phyloP scores from a whole-genome alignment of 2,113 vertebrate species.

The Hemibagrus wyckioides region DNA sequence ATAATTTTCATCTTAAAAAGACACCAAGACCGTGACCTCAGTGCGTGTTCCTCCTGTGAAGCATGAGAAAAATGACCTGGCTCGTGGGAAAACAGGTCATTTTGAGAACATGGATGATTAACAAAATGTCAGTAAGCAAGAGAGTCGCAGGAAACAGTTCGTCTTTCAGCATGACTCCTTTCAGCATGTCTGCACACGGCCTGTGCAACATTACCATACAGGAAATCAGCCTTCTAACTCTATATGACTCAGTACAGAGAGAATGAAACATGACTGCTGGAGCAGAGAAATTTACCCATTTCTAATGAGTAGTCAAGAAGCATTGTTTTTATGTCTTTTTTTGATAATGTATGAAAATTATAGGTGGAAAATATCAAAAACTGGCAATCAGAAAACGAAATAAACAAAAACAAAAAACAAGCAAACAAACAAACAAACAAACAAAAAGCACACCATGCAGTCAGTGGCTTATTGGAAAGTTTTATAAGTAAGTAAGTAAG shows the following conservation, averaged over 20 bases:
- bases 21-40: neutral
- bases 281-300: neutral
- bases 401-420: too few relatives aligned
- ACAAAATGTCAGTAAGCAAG: conserved; percentile 5
- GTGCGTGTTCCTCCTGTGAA: neutral
- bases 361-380: neutral
- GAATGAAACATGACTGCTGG: neutral
- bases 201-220: neutral
- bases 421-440: too few relatives aligned
- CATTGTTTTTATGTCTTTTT: neutral
- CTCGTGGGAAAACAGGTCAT: neutral
- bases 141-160: neutral
- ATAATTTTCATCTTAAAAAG: neutral
- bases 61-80: neutral
- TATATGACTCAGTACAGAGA: neutral
- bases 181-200: neutral
- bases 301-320: neutral
- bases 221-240: neutral
- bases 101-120: neutral
- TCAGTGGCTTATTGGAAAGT: too few relatives aligned
- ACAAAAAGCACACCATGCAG: too few relatives aligned
- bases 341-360: neutral
- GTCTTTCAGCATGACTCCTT: neutral
- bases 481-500: too few relatives aligned
- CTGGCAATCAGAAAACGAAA: neutral